Evolutionary conservation across 2,888 invertebrate species (phyloP).

Genomic region (Nomada flava): DNA sequence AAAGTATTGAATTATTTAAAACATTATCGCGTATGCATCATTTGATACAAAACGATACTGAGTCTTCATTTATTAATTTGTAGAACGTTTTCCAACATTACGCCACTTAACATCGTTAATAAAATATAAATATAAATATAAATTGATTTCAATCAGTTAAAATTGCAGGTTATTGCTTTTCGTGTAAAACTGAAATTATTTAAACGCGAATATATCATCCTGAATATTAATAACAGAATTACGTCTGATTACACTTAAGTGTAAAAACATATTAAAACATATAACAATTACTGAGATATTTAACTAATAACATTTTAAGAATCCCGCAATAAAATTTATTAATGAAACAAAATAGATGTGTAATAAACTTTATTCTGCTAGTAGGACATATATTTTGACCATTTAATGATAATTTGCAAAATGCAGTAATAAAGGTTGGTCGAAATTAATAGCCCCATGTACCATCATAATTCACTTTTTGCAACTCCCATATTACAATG

Average conservation of each 20-base stretch:
- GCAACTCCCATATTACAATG: too few species aligned
- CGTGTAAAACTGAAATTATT: neutral
- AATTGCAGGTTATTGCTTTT: conserved; percentile 6
- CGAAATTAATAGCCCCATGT: too few species aligned
- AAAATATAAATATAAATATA: conserved; percentile 9
- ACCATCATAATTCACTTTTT: too few species aligned
- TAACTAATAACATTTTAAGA: too few species aligned
- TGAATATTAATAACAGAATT: neutral
- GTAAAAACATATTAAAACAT: too few species aligned
- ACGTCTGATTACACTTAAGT: neutral
- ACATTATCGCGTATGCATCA: neutral
- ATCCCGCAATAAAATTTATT: too few species aligned
- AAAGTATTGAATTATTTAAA: conserved; percentile 1
- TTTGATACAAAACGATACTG: conserved; percentile 12
- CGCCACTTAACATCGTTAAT: neutral
- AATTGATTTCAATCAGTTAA: conserved; percentile 5
- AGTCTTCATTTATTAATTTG: conserved; percentile 13
- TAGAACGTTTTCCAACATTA: conserved; percentile 12
- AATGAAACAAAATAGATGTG: too few species aligned
- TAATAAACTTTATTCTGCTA: too few species aligned
- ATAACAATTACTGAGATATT: too few species aligned
- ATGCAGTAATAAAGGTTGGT: too few species aligned
- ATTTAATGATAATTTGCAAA: too few species aligned
- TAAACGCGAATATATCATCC: neutral
- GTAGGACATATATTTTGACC: too few species aligned